Conservation (phyloP, 2,888 invertebrate species). For the Theretra japonica region DNA sequence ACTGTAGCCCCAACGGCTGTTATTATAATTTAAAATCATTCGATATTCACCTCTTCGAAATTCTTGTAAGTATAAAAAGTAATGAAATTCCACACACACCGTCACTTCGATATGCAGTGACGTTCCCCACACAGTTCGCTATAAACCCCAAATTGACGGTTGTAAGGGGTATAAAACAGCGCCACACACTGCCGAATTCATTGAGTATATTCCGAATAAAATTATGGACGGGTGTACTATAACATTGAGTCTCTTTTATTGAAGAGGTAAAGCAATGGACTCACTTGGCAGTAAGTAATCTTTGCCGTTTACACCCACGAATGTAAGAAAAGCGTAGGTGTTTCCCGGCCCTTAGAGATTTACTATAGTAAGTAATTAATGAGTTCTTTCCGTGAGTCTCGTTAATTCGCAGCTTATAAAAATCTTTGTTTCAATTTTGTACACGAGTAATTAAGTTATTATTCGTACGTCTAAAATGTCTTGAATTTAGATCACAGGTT, state of each 20-base stretch:
- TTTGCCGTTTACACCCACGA: no score
- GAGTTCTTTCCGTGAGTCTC: no score
- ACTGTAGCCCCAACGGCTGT: not conserved
- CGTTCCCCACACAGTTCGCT: conserved; percentile 59
- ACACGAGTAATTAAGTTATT: no score
- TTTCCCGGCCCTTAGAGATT: no score
- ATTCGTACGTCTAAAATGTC: no score
- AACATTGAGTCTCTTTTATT: not conserved
- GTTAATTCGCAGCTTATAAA: no score
- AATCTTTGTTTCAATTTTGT: no score
- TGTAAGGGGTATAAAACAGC: conserved; percentile 59
- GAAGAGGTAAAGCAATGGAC: no score
- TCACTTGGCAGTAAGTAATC: no score
- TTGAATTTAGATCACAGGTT: no score
- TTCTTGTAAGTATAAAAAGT: not conserved
- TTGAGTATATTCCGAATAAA: conserved; percentile 31
- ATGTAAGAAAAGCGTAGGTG: no score
- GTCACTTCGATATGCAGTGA: conserved; percentile 25
- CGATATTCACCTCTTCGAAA: not conserved
- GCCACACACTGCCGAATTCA: conserved; percentile 49
- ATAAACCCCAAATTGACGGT: conserved; percentile 64
- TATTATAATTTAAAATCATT: not conserved
- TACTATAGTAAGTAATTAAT: no score
- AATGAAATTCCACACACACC: conserved; percentile 1
- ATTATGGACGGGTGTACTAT: not conserved